phyloP scores from a whole-genome alignment of 1,140 invertebrate species.

The Mercenaria mercenaria region DNA sequence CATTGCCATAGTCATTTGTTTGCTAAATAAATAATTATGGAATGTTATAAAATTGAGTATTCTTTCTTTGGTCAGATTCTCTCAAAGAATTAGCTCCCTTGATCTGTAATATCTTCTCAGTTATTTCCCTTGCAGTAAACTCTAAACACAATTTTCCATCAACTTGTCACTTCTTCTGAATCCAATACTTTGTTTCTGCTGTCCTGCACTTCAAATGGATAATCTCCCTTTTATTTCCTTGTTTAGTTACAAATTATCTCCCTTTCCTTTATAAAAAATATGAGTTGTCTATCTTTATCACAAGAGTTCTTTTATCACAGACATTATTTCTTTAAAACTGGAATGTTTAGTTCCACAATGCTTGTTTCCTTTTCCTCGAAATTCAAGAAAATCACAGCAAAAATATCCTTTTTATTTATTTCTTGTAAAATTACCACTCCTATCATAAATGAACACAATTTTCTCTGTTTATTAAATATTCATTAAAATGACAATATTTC shows the following conservation, averaged over 20 bases:
- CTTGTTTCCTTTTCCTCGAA: not conserved
- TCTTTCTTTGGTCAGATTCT: not conserved
- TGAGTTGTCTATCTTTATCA: not conserved
- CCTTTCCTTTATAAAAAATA: not conserved
- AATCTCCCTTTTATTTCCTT: not conserved
- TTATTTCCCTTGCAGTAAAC: too few species aligned
- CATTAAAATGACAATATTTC: too few species aligned
- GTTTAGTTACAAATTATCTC: not conserved
- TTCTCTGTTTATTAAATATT: not conserved
- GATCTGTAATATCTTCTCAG: not conserved
- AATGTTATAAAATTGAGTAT: constrained; percentile 18
- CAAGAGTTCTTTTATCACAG: not conserved
- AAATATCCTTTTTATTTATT: not conserved
- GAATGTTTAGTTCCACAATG: not conserved
- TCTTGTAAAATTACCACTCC: not conserved
- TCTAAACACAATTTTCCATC: too few species aligned
- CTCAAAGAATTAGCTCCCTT: not conserved
- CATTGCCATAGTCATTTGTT: constrained; percentile 56
- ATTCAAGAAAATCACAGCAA: not conserved
- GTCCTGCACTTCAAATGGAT: not conserved
- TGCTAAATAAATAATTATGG: constrained; percentile 1
- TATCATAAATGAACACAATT: not conserved
- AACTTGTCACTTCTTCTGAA: too few species aligned
- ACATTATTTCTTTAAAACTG: not conserved
- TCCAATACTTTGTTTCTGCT: too few species aligned